Conservation (phyloP, 2,113 vertebrate genomes). For the Pungitius pungitius region DNA sequence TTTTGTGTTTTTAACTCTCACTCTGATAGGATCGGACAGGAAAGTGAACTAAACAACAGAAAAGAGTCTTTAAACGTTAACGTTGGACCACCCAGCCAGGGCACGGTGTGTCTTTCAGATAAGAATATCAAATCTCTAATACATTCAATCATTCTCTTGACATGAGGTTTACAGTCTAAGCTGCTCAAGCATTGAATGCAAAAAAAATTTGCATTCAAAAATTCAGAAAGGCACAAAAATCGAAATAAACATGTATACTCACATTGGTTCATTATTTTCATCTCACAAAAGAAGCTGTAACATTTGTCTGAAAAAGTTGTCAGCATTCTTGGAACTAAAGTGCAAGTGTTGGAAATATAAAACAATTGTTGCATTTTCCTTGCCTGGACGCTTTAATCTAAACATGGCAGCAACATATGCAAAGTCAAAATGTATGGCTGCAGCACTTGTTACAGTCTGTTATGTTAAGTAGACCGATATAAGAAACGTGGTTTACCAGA, state of each 20-base stretch:
- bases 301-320: constrained; percentile 8
- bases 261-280: constrained; percentile 37
- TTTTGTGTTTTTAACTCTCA: constrained; percentile 19
- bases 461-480: background rate
- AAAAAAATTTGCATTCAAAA: constrained; percentile 21
- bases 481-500: background rate
- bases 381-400: constrained; percentile 8
- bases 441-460: constrained; percentile 55
- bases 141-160: constrained; percentile 30
- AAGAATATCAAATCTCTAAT: constrained; percentile 2
- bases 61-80: constrained; percentile 26
- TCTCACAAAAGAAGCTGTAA: constrained; percentile 7
- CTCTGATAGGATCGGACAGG: background rate
- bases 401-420: constrained; percentile 37
- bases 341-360: constrained; percentile 36
- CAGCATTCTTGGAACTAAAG: constrained; percentile 44
- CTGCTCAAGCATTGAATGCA: constrained; percentile 30
- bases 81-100: too few relatives aligned
- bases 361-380: constrained; percentile 12
- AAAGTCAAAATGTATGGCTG: constrained; percentile 38
- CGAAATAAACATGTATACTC: constrained; percentile 46
- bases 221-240: constrained; percentile 62
- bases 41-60: constrained; percentile 10
- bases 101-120: constrained; percentile 14
- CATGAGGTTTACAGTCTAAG: constrained; percentile 20